Evolutionary conservation across 2,888 invertebrate genomes (phyloP), one percentile per base, ranked within the genome.

Genomic region (Drosophila austrosaltans): DNA sequence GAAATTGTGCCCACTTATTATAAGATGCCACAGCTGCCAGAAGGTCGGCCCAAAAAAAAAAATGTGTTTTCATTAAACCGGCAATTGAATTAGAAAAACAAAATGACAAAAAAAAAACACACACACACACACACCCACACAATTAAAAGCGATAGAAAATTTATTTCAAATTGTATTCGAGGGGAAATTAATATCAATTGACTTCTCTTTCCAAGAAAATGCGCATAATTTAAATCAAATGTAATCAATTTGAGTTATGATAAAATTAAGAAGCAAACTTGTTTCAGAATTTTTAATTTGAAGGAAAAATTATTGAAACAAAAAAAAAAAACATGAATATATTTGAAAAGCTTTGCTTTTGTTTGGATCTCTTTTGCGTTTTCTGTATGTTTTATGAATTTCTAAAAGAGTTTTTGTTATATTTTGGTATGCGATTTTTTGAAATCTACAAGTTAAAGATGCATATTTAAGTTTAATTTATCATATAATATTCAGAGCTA

Each of bases 101-200:
- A 48, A 48, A 48, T 48, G 7, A 36, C 7, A 36, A 36, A 36
- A 36, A 36, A 36, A 36, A 8, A 36, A 8, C 7, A 36, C 7
- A 8, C 7, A 36, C 1, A 10, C 8, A 36, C 3, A 6, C 1
- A 32, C 3, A 32, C 5, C 16, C n/a, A 42, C 16, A 16, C n/a
- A 42, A 58, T 40, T 48, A 48, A 48, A 48, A 48, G 22, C 48
- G 48, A 48, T 48, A 48, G 48, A 25, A 48, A 48, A 48, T 48
- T 48, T 48, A 48, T 48, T 48, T 25, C 10, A 48, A 25, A 48
- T 48, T 48, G 10, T 25, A 48, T 48, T 48, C 10, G 25, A 25
- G 22, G 22, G 12, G 48, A 48, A 48, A 48, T 48, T 25, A 48
- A 48, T 48, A 48, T 25, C 48, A 48, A 48, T 48, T 48, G 48